A percentile compares a stretch with the other conserved stretches of the same genome.
phyloP scores from a whole-genome alignment of 2,888 invertebrate species.

The Dorcus parallelipipedus region DNA sequence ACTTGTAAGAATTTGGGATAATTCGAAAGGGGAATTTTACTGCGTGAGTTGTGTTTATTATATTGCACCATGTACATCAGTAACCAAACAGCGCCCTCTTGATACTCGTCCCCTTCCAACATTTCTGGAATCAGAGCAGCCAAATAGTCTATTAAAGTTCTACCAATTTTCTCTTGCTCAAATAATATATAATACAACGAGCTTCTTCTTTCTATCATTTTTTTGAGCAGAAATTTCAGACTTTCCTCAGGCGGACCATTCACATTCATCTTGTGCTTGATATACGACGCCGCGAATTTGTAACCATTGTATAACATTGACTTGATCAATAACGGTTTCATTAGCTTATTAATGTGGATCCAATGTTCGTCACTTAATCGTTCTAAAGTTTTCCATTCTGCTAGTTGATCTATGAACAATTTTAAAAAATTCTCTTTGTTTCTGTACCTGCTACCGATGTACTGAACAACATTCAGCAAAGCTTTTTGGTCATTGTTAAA shows the following conservation, averaged over 20 bases:
- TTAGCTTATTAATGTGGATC: constrained; percentile 1
- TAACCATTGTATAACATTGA: no score
- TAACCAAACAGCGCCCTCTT: not conserved
- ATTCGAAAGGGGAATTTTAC: not conserved
- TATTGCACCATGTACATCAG: not conserved
- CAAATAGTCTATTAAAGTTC: not conserved
- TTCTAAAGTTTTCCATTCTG: not conserved
- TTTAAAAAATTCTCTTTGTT: constrained; percentile 2
- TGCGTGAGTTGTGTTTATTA: not conserved
- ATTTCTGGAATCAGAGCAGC: not conserved
- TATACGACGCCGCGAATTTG: not conserved
- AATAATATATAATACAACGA: not conserved
- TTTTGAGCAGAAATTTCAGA: not conserved
- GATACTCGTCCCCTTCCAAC: not conserved
- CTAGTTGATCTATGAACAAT: not conserved
- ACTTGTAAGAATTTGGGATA: not conserved
- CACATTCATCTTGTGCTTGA: not conserved
- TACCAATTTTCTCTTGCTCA: not conserved
- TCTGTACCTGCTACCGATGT: not conserved
- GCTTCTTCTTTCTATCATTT: not conserved
- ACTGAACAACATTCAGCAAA: not conserved
- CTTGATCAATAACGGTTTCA: not conserved
- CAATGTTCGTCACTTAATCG: not conserved
- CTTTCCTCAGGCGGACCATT: not conserved
- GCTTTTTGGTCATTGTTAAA: constrained; percentile 1